These are phyloP conservation scores for Parochlus steinenii DNA, from an alignment of 2,888 invertebrate genomes.

Conservation along the genomic window DNA sequence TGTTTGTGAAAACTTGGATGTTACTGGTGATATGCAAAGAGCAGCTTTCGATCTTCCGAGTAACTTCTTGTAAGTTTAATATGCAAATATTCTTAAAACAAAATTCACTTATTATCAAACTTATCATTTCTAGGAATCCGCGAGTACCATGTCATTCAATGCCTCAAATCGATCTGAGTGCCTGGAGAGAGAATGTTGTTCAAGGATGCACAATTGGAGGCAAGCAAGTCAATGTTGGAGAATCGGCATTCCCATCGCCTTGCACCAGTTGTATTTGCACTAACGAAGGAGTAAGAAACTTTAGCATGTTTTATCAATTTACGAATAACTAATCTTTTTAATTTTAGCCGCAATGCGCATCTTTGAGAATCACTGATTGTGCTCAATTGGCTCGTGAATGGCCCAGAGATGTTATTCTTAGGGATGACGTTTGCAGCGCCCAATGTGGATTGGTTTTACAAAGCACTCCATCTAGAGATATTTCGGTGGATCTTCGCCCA, in stretches of 20 bases:
- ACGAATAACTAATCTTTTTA: neutral
- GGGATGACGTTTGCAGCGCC: constrained; percentile 79
- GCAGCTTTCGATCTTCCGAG: constrained; percentile 82
- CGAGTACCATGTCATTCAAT: constrained; percentile 68
- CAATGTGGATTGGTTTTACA: constrained; percentile 65
- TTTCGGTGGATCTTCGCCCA: constrained; percentile 21
- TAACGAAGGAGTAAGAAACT: constrained; percentile 58
- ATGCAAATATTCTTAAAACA: constrained; percentile 3
- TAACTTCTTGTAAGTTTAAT: constrained; percentile 55
- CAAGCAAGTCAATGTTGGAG: constrained; percentile 59
- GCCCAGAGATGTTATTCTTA: constrained; percentile 61
- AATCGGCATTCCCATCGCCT: constrained; percentile 75
- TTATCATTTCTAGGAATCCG: constrained; percentile 46
- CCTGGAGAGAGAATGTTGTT: constrained; percentile 64
- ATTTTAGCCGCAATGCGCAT: constrained; percentile 71
- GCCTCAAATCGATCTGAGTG: constrained; percentile 62
- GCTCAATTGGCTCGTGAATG: constrained; percentile 66
- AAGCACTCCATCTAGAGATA: constrained; percentile 22
- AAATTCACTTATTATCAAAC: constrained; percentile 1
- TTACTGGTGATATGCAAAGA: constrained; percentile 69
- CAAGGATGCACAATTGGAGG: constrained; percentile 72
- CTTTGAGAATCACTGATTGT: constrained; percentile 74
- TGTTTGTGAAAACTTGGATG: constrained; percentile 79
- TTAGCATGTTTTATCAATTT: neutral
- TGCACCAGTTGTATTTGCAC: constrained; percentile 83